Base-by-base conservation (phyloP, 2,113 vertebrate species). In the Mionectes macconnelli region DNA sequence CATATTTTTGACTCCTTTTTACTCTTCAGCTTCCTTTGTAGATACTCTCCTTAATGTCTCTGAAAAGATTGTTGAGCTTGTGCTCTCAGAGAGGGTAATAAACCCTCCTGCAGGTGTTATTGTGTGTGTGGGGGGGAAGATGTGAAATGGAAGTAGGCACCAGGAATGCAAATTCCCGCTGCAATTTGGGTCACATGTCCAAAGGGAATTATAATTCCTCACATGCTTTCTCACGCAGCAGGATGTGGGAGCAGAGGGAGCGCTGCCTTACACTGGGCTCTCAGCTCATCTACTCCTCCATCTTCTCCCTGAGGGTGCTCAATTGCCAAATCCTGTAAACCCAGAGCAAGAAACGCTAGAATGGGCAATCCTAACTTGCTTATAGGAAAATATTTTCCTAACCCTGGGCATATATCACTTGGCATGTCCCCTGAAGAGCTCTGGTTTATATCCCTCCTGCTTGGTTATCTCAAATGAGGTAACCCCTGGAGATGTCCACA, bases 141-240 rank as follows among this genome's bases (percentile, higher is more conserved):
- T 60, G 28, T 40, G 85, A 94, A 93, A 66, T 88, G 75, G 82
- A 93, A 95, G 68, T 47, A 78, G 81, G 73, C 93, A 94, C 77
- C 70, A 90, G 90, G 93, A 94, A 93, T 95, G 94, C 87, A 95
- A 96, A 93, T 96, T 96, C 94, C 90, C 19, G 0, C 75, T 93
- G 90, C 82, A 87, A 90, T 96, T 92, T 80, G 56, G 90, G 87
- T 96, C 95, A 96, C 87, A 86, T 93, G 94, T 93, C 88, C 92
- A 78, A 45, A 86, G 88, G 92, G 92, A 94, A 96, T 97, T 97
- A 90, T 69, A 91, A 95, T 97, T 95, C 95, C 85, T 95, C 76
- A 49, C 82, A 88, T 93, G 90, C 88, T 91, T 96, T 94, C 94
- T 96, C 89, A 85, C 23, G 0, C 64, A 88, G 86, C 75, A 63